Evolutionary conservation across 2,113 vertebrate genomes (phyloP).

Genomic region (Pelusios castaneus): DNA sequence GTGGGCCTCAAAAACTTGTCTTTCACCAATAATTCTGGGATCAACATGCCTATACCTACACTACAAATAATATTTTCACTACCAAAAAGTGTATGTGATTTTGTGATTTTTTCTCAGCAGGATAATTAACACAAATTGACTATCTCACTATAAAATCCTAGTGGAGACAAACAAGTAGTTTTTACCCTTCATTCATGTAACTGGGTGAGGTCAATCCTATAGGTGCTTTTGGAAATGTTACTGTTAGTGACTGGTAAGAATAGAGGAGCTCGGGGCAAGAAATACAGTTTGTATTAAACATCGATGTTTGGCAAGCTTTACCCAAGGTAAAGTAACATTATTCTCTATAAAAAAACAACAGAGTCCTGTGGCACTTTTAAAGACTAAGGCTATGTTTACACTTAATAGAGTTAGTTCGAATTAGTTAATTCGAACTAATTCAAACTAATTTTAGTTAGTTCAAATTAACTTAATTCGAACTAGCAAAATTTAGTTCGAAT

Average conservation of each 20-base stretch:
- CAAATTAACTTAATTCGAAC: too few species aligned
- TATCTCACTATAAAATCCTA: not conserved
- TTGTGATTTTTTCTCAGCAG: not conserved
- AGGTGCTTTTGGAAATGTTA: not conserved
- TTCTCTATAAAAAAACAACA: too few species aligned
- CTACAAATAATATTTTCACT: not conserved
- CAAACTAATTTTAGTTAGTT: too few species aligned
- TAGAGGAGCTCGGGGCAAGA: not conserved
- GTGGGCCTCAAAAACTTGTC: not conserved
- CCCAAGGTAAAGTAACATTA: not conserved
- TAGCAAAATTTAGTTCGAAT: too few species aligned
- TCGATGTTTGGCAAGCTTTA: not conserved
- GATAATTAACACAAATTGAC: not conserved
- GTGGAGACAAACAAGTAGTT: not conserved
- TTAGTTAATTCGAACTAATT: too few species aligned
- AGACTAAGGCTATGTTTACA: too few species aligned
- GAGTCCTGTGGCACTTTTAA: too few species aligned
- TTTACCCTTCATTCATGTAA: not conserved
- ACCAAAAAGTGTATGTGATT: not conserved
- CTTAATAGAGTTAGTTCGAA: too few species aligned
- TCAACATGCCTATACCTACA: not conserved
- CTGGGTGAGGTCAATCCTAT: not conserved
- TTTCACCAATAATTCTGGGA: not conserved
- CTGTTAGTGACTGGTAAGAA: not conserved
- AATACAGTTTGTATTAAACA: not conserved